These are phyloP conservation scores for Podarcis muralis DNA, from an alignment of 2,113 vertebrate species.

Conservation along the genomic window DNA sequence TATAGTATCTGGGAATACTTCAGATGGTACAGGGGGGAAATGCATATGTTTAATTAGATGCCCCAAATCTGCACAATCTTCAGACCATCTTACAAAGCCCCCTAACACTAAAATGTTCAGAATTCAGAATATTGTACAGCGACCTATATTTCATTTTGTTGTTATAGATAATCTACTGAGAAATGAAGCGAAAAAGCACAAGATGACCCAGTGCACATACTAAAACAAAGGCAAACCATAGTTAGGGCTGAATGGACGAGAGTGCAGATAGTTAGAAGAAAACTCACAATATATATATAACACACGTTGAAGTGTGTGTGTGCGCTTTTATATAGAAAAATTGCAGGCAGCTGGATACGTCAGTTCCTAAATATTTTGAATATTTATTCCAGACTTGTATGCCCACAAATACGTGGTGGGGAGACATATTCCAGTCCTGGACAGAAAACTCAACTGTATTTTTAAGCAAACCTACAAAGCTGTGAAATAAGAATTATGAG, in stretches of 20 bases:
- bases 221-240: no score
- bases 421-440: not conserved
- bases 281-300: no score
- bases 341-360: not conserved
- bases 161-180: not conserved
- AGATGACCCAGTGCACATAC: no score
- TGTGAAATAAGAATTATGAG: slow-evolving; percentile 9
- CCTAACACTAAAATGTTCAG: not conserved
- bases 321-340: not conserved
- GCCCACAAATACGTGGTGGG: not conserved
- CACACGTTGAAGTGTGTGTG: not conserved
- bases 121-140: not conserved
- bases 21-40: no score
- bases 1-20: no score
- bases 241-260: no score
- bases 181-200: not conserved
- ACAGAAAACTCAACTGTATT: slow-evolving; percentile 14
- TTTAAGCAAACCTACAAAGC: not conserved
- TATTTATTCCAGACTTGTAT: not conserved
- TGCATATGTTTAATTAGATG: not conserved
- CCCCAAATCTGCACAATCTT: not conserved
- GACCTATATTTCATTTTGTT: not conserved
- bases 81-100: not conserved
- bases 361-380: not conserved
- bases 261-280: no score